Base-by-base conservation (phyloP, 2,113 vertebrate genomes). In the Hyperoodon ampullatus region DNA sequence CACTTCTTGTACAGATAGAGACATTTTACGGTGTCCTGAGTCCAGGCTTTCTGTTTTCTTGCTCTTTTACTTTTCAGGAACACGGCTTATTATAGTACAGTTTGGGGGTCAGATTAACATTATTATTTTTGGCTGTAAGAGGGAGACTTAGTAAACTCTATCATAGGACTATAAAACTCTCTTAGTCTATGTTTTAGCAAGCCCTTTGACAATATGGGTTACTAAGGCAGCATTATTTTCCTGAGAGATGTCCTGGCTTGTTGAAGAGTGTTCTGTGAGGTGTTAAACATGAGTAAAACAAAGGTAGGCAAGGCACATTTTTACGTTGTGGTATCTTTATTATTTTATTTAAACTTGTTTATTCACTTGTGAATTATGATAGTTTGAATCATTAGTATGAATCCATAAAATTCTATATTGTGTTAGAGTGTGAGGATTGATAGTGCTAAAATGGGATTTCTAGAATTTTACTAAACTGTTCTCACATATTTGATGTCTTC, bases 381-480 rank as follows among this genome's bases (percentile, higher is more conserved):
- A 23, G n/a, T 66, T 78, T 88, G 82, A 88, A 33, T 94, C 50
- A 39, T 92, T 85, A 61, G 47, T 88, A 15, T 53, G n/a, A 92
- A 23, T 94, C 65, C 74, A 0, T 85, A n/a, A 87, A 58, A 83
- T 53, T 86, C 47, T 82, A 0, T 58, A 1, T 60, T 78, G 28
- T 82, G 26, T 81, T 66, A 92, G 33, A 70, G 10, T 87, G 11
- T 75, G 75, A 61, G 44, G 53, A 28, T 84, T 47, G 72, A 30
- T 42, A 33, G 33, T 85, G 61, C 18, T 94, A 18, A 47, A 84
- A 39, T 71, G n/a, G 87, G 82, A 92, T 39, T 88, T 95, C 47
- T 70, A 19, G 66, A 88, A 70, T 94, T 96, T 78, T 66, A 60
- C 90, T 68, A 26, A 82, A 13, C 68, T 28, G 5, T 81, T 94